A percentile compares a stretch with the other conserved stretches of the same genome.
phyloP scores from a whole-genome alignment of 2,888 invertebrate genomes.

The Pristionchus fissidentatus region DNA sequence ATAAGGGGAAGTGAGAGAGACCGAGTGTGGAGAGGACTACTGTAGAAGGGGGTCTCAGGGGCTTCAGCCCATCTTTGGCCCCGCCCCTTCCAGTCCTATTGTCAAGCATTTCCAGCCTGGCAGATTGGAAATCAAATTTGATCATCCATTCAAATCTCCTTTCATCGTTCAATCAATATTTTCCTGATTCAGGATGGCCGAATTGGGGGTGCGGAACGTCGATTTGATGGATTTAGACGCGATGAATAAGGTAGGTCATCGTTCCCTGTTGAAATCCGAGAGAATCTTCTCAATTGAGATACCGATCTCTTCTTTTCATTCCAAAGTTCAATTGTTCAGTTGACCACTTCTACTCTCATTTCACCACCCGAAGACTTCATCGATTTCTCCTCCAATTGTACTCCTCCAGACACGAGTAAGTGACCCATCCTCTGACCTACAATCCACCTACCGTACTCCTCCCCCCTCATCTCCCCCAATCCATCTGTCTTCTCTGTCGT shows the following conservation, averaged over 20 bases:
- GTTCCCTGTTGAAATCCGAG: background rate
- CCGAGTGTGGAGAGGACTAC: constrained; percentile 24
- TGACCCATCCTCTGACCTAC: background rate
- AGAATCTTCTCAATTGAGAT: background rate
- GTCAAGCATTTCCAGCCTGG: background rate
- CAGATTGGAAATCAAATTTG: too few species aligned
- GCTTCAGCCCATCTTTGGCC: background rate
- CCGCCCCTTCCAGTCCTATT: constrained; percentile 33
- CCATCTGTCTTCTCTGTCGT: background rate
- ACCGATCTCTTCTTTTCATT: background rate
- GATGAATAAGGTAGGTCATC: background rate
- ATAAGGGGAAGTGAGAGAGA: background rate
- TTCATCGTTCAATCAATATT: background rate
- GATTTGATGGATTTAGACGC: constrained; percentile 46
- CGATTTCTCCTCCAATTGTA: background rate
- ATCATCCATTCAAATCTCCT: background rate
- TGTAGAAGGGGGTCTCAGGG: constrained; percentile 25
- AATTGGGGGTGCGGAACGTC: constrained; percentile 1
- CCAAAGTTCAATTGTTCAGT: background rate
- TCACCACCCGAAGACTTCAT: constrained; percentile 4
- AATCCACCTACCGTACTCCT: constrained; percentile 12
- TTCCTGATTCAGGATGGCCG: background rate
- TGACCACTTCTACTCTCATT: background rate
- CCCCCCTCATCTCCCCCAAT: background rate
- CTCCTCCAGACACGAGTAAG: constrained; percentile 28